Percentiles rank a stretch among this genome's conserved stretches.
phyloP scores from a whole-genome alignment of 1,140 invertebrate species.

The Thereuonema tuberculata region DNA sequence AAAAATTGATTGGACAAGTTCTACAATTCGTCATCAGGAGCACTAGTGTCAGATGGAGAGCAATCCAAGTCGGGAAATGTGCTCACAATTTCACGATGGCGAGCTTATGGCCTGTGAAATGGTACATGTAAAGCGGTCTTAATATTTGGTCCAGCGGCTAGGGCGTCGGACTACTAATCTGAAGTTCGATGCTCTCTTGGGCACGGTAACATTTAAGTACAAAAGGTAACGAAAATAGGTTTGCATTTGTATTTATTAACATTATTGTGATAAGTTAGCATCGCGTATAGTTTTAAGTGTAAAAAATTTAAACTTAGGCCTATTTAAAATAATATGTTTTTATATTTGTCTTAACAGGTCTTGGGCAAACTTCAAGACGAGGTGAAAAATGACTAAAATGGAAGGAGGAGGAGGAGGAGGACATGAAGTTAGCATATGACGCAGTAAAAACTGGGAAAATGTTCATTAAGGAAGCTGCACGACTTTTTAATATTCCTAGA shows the following conservation, averaged over 20 bases:
- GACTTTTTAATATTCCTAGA: background rate
- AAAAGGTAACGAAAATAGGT: too few species aligned
- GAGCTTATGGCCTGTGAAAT: too few species aligned
- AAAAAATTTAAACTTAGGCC: background rate
- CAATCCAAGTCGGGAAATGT: background rate
- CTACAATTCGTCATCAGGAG: too few species aligned
- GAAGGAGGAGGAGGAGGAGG: background rate
- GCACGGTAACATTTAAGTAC: too few species aligned
- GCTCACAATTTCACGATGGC: too few species aligned
- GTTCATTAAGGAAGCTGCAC: background rate
- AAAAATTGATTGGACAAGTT: too few species aligned
- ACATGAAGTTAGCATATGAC: background rate
- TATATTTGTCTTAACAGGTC: background rate
- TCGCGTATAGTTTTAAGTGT: background rate
- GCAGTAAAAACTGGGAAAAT: background rate
- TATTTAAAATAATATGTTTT: too few species aligned
- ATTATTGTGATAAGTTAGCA: too few species aligned
- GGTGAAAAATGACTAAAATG: background rate
- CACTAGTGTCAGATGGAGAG: too few species aligned
- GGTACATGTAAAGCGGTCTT: too few species aligned
- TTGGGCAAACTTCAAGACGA: background rate
- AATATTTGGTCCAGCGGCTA: too few species aligned
- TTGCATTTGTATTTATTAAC: background rate
- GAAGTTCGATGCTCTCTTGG: background rate
- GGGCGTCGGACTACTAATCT: too few species aligned